A percentile compares a stretch with the other conserved stretches of the same genome.
These are phyloP conservation scores for Mayetiola destructor DNA, from an alignment of 2,888 invertebrate genomes.

Conservation along the genomic window DNA sequence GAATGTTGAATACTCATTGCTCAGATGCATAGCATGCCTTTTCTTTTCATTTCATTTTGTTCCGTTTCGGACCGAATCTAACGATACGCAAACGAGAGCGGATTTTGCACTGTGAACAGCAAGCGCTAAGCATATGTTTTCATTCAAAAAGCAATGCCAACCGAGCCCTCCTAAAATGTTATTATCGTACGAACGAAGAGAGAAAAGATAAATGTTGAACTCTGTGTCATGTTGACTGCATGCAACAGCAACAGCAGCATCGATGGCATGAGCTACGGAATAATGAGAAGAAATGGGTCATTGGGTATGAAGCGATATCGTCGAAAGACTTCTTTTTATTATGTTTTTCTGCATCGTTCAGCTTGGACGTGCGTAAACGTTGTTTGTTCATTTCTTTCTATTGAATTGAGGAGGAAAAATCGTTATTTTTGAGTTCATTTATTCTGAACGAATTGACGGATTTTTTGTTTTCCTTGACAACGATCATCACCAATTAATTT, in stretches of 20 bases:
- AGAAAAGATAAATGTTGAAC: neutral
- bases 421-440: neutral
- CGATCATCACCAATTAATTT: too few species aligned
- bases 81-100: neutral
- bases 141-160: neutral
- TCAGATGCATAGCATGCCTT: neutral
- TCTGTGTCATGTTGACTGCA: too few species aligned
- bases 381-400: neutral
- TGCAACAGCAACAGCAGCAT: neutral
- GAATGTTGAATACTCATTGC: neutral
- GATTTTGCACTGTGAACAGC: neutral
- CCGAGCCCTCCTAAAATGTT: neutral
- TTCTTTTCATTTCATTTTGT: neutral
- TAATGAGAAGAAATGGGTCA: constrained; percentile 8
- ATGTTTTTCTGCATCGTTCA: constrained; percentile 5
- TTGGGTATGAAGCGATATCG: constrained; percentile 3
- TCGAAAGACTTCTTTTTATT: constrained; percentile 9
- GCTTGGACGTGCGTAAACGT: constrained; percentile 4
- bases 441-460: too few species aligned
- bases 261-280: neutral
- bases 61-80: neutral
- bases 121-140: neutral
- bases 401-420: neutral
- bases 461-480: too few species aligned
- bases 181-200: neutral